Conservation (phyloP, 2,113 vertebrate genomes). For the Heterochromis multidens region DNA sequence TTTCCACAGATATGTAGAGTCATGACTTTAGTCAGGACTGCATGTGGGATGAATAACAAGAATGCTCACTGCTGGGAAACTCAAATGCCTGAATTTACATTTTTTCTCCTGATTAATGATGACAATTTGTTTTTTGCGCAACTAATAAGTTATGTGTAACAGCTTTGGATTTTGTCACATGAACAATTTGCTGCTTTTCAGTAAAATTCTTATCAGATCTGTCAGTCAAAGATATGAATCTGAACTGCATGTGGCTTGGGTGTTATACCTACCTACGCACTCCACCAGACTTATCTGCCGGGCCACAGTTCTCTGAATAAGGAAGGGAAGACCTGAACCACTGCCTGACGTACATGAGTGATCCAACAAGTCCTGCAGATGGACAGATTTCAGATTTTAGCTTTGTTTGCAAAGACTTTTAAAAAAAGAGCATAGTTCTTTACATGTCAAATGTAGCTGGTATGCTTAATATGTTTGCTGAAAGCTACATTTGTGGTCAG, state of each 20-base stretch:
- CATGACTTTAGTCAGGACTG: not conserved
- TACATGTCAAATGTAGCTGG: not conserved
- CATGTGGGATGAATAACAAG: not conserved
- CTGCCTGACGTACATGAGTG: constrained; percentile 97
- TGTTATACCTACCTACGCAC: constrained; percentile 86
- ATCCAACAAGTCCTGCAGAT: constrained; percentile 88
- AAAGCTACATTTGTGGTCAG: not conserved
- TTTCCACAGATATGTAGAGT: not conserved
- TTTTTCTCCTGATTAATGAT: not conserved
- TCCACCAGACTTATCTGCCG: constrained; percentile 95
- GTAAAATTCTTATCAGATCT: not conserved
- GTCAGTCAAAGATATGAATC: not conserved
- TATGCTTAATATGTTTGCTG: not conserved
- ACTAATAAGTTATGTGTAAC: not conserved
- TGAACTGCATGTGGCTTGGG: not conserved
- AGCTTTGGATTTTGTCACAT: not conserved
- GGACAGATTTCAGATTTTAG: constrained; percentile 29
- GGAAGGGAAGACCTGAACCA: constrained; percentile 95
- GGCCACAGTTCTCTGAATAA: constrained; percentile 96
- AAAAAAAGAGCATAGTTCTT: not conserved
- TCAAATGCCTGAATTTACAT: not conserved
- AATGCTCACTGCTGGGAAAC: not conserved
- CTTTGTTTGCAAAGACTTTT: not conserved
- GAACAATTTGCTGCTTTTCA: not conserved
- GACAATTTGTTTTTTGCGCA: not conserved